Evolutionary conservation across 1,140 invertebrate species (phyloP).

Genomic region (Panagrolaimus sp.): DNA sequence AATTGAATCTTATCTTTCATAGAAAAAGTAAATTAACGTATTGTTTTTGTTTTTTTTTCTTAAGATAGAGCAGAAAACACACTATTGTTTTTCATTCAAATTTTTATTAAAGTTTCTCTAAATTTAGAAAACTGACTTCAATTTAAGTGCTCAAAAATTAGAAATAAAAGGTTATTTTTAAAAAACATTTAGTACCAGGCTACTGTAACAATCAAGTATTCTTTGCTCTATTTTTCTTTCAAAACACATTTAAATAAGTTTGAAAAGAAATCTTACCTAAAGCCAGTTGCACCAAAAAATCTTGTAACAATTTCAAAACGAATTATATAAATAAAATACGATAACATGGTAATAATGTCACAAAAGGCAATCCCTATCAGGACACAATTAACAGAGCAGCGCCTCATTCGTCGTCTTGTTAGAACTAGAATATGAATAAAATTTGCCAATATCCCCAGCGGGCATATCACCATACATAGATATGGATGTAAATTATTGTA

Average conservation of each 20-base stretch:
- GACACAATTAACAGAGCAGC: slow-evolving; percentile 41
- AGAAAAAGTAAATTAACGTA: neutral
- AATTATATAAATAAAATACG: slow-evolving; percentile 47
- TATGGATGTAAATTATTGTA: slow-evolving; percentile 44
- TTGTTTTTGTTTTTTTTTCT: slow-evolving; percentile 4
- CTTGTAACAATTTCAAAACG: slow-evolving; percentile 38
- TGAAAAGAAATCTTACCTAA: too few species aligned
- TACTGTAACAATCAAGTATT: neutral
- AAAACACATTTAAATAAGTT: too few species aligned
- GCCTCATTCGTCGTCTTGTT: slow-evolving; percentile 42
- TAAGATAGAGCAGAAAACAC: neutral
- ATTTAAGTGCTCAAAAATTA: neutral
- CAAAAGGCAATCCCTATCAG: slow-evolving; percentile 47
- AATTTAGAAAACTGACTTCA: neutral
- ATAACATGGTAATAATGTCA: slow-evolving; percentile 44
- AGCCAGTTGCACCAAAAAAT: slow-evolving; percentile 17
- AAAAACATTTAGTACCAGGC: too few species aligned
- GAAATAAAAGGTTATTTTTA: neutral
- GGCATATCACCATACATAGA: slow-evolving; percentile 42
- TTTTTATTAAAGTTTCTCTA: neutral
- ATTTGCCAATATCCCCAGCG: slow-evolving; percentile 46
- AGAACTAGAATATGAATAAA: slow-evolving; percentile 45
- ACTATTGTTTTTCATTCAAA: too few species aligned
- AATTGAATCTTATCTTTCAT: neutral
- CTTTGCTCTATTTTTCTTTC: slow-evolving; percentile 16